Evolutionary conservation across 2,888 invertebrate species (phyloP).

Genomic region (Dyspetes luteomarginatus): DNA sequence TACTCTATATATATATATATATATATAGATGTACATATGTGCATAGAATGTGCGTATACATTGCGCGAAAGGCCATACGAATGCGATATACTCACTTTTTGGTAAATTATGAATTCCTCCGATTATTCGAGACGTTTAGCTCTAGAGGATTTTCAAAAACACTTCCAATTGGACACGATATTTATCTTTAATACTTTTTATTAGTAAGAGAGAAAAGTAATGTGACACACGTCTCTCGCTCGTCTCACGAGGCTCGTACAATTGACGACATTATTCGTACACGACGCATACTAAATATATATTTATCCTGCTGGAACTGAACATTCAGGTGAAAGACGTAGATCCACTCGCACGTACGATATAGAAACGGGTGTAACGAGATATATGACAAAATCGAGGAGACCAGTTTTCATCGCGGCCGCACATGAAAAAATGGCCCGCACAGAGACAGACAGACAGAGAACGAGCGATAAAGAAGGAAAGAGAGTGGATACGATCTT

Average conservation of each 20-base stretch:
- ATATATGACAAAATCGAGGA: constrained; percentile 65
- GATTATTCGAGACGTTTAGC: neutral
- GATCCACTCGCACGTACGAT: constrained; percentile 56
- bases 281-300: constrained; percentile 55
- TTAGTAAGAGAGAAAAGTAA: neutral
- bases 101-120: neutral
- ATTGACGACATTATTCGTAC: constrained; percentile 51
- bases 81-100: neutral
- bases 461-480: constrained; percentile 22
- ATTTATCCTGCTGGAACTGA: constrained; percentile 51
- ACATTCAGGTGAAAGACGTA: constrained; percentile 54
- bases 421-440: constrained; percentile 70
- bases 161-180: neutral
- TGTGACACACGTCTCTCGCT: neutral
- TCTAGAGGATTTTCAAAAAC: neutral
- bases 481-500: constrained; percentile 13
- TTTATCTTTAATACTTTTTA: neutral
- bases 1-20: neutral
- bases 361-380: constrained; percentile 66
- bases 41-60: neutral
- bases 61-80: neutral
- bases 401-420: constrained; percentile 75
- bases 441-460: constrained; percentile 37
- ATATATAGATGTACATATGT: neutral
- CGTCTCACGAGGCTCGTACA: constrained; percentile 60